Conservation (phyloP, 2,888 invertebrate genomes). For the Lepidocyrtinus sp. region DNA sequence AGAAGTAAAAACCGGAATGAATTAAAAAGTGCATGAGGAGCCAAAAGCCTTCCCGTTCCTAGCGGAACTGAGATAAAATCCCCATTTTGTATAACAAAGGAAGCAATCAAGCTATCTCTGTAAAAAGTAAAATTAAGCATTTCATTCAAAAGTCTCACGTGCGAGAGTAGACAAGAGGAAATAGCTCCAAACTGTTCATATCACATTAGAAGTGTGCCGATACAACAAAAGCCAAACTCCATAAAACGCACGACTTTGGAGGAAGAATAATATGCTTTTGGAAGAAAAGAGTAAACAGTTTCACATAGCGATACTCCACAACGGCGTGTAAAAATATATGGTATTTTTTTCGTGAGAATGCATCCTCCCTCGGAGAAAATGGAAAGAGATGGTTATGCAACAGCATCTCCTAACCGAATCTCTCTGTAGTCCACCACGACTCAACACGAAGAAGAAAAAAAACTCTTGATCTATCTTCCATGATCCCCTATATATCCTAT, state of each 20-base stretch:
- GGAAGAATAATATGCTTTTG: not conserved
- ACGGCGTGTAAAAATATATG: slow-evolving; percentile 12
- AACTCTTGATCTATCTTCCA: slow-evolving; percentile 20
- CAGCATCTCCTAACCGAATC: slow-evolving; percentile 14
- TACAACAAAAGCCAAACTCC: not conserved
- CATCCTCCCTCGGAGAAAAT: slow-evolving; percentile 4
- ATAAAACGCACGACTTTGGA: not conserved
- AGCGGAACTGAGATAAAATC: slow-evolving; percentile 9
- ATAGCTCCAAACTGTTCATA: not conserved
- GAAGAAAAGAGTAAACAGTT: slow-evolving; percentile 15
- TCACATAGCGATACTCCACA: not conserved
- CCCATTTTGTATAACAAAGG: slow-evolving; percentile 1
- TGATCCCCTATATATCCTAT: slow-evolving; percentile 12
- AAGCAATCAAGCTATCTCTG: slow-evolving; percentile 5
- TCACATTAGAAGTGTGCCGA: not conserved
- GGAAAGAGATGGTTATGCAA: slow-evolving; percentile 15
- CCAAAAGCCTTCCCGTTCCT: not conserved
- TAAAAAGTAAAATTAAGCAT: not conserved
- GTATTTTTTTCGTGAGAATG: not conserved
- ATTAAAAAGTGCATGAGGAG: too few species aligned
- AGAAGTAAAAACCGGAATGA: too few species aligned
- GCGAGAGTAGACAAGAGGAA: too few species aligned
- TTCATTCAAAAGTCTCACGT: slow-evolving; percentile 15
- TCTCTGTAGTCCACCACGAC: slow-evolving; percentile 18
- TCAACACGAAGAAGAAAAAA: slow-evolving; percentile 19